These are phyloP conservation scores for Puntigrus tetrazona DNA, from an alignment of 2,113 vertebrate species.

Conservation along the genomic window DNA sequence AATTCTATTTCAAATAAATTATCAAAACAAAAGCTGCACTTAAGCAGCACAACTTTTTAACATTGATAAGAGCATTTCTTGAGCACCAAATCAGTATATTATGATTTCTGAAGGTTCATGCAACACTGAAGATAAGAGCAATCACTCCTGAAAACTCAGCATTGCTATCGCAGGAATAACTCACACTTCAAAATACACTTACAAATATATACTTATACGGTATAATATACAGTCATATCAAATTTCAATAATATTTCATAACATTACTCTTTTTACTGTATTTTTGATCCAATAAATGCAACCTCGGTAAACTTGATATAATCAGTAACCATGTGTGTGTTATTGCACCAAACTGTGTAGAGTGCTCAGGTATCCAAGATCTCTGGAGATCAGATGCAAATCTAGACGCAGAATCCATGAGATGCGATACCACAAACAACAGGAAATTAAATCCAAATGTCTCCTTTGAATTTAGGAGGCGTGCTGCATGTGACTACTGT, in stretches of 20 bases:
- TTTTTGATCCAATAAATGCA: not conserved
- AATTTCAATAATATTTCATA: not conserved
- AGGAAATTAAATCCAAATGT: constrained; percentile 8
- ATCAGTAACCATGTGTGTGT: not conserved
- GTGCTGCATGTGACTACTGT: constrained; percentile 9
- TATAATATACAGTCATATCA: not conserved
- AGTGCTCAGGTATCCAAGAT: not conserved
- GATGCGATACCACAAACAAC: constrained; percentile 7
- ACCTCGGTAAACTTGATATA: not conserved
- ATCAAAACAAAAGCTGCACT: too few relatives aligned
- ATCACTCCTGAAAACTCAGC: not conserved
- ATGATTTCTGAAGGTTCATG: not conserved
- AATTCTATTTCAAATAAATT: too few relatives aligned
- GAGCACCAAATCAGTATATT: too few relatives aligned
- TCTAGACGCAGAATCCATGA: not conserved
- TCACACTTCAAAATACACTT: too few relatives aligned
- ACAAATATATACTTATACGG: not conserved
- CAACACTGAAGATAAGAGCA: not conserved
- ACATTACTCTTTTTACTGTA: not conserved
- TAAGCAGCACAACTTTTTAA: too few relatives aligned
- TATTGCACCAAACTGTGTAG: not conserved
- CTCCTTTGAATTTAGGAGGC: constrained; percentile 5
- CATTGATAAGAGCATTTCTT: too few relatives aligned
- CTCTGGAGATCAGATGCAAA: constrained; percentile 8
- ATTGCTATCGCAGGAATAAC: not conserved